Evolutionary conservation across 2,797 vertebrate species (phyloP).

Genomic region (Manis pentadactyla): DNA sequence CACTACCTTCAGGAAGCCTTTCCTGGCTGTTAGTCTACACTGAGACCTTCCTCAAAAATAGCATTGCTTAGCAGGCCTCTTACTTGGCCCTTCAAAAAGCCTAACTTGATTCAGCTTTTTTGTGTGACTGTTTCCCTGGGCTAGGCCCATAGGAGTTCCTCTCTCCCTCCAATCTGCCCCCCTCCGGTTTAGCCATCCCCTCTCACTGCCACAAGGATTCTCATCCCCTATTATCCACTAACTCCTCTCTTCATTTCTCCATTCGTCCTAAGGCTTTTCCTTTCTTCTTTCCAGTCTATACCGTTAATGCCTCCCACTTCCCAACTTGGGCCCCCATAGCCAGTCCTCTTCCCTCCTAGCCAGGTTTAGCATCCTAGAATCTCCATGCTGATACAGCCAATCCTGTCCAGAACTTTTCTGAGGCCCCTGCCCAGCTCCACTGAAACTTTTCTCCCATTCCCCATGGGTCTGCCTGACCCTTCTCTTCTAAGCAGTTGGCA

Average conservation of each 20-base stretch:
- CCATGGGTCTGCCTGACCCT: constrained; percentile 13
- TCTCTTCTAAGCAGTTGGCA: background rate
- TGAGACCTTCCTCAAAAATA: constrained; percentile 55
- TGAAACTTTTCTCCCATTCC: background rate
- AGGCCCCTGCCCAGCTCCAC: background rate
- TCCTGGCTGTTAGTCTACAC: constrained; percentile 31
- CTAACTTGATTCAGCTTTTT: constrained; percentile 56
- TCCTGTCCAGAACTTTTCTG: background rate
- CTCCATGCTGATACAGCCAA: background rate
- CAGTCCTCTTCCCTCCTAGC: background rate
- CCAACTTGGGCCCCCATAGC: background rate
- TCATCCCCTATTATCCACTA: background rate
- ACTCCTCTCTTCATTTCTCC: constrained; percentile 28
- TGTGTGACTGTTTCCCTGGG: constrained; percentile 11
- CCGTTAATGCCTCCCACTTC: constrained; percentile 4
- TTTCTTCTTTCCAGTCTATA: background rate
- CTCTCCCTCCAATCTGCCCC: background rate
- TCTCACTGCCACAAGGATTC: constrained; percentile 1
- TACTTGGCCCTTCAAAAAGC: constrained; percentile 15
- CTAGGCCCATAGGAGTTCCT: background rate
- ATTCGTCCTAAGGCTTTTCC: background rate
- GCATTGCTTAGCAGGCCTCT: constrained; percentile 30
- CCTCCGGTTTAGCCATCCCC: background rate
- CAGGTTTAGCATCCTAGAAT: constrained; percentile 30
- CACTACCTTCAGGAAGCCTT: constrained; percentile 8